Percentiles rank a stretch among this genome's conserved stretches.
Conservation (phyloP, 2,888 invertebrate species). For the Pyrochroa serraticornis region DNA sequence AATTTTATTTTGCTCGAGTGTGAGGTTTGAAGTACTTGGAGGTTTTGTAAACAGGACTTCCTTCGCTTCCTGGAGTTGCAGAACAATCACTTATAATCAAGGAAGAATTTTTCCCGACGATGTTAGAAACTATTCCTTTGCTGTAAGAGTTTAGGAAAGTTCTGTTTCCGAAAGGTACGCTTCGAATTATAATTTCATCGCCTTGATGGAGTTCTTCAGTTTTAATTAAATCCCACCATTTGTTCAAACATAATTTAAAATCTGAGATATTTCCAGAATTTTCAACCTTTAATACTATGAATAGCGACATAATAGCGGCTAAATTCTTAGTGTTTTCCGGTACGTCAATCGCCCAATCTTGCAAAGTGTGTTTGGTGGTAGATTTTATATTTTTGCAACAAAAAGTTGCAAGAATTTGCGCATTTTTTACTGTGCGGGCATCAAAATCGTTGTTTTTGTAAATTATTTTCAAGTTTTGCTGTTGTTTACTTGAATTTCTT, state of each 20-base stretch:
- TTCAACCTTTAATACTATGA: slow-evolving; percentile 31
- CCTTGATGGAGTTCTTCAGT: slow-evolving; percentile 23
- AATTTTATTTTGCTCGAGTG: too few relatives aligned
- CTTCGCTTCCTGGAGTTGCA: slow-evolving; percentile 66
- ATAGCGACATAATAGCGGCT: slow-evolving; percentile 25
- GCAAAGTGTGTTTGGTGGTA: slow-evolving; percentile 23
- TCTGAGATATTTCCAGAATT: slow-evolving; percentile 7
- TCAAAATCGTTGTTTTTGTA: slow-evolving; percentile 17
- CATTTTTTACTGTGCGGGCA: slow-evolving; percentile 17
- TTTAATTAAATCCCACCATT: slow-evolving; percentile 30
- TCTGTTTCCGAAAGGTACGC: slow-evolving; percentile 59
- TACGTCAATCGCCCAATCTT: slow-evolving; percentile 33
- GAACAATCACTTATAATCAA: slow-evolving; percentile 66
- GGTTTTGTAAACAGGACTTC: slow-evolving; percentile 62
- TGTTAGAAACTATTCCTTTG: slow-evolving; percentile 64
- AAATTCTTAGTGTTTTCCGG: slow-evolving; percentile 24
- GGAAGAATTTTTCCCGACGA: slow-evolving; percentile 61
- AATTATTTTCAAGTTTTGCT: slow-evolving; percentile 11
- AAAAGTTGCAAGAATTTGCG: slow-evolving; percentile 24
- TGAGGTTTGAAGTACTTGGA: slow-evolving; percentile 1
- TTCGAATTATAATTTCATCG: slow-evolving; percentile 28
- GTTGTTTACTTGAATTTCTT: neutral
- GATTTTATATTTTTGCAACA: slow-evolving; percentile 28
- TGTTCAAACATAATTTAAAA: slow-evolving; percentile 24
- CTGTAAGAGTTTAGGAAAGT: slow-evolving; percentile 65